phyloP scores from a whole-genome alignment of 2,797 vertebrate species.

The Alosa sapidissima region DNA sequence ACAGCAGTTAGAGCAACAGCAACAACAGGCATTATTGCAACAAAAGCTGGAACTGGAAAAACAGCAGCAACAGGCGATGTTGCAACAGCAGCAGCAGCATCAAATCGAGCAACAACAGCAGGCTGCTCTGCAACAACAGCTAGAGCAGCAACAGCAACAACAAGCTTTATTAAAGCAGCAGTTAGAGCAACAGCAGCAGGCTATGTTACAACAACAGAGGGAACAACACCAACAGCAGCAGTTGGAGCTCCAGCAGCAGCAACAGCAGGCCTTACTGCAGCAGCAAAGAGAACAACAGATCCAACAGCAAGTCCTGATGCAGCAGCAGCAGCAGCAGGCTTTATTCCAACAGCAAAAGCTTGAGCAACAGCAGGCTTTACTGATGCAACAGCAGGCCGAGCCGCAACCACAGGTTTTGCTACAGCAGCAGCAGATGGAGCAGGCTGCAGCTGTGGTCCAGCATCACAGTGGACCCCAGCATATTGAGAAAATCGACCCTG shows the following conservation, averaged over 20 bases:
- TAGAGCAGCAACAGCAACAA: conserved; percentile 58
- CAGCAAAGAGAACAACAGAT: conserved; percentile 47
- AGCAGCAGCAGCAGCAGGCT: conserved; percentile 35
- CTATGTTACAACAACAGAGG: conserved; percentile 67
- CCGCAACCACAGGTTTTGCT: conserved; percentile 57
- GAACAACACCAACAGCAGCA: conserved; percentile 67
- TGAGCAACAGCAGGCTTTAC: conserved; percentile 35
- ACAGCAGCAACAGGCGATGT: conserved; percentile 61
- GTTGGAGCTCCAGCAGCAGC: conserved; percentile 52
- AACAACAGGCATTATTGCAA: conserved; percentile 62
- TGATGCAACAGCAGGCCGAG: conserved; percentile 57
- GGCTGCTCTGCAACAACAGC: conserved; percentile 60
- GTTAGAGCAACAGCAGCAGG: conserved; percentile 60
- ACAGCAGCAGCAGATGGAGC: conserved; percentile 42
- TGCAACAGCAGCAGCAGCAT: conserved; percentile 56
- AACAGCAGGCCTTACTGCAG: conserved; percentile 39
- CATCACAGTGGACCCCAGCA: conserved; percentile 43
- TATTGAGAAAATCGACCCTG: conserved; percentile 4
- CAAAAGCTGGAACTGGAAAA: conserved; percentile 59
- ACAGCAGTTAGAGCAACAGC: conserved; percentile 64
- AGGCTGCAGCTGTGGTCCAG: conserved; percentile 35
- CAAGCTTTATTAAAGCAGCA: conserved; percentile 38
- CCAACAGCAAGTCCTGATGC: conserved; percentile 46
- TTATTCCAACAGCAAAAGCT: conserved; percentile 44
- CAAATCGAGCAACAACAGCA: conserved; percentile 62